Conservation (phyloP, 1,140 invertebrate genomes). For the Drosophila simulans region DNA sequence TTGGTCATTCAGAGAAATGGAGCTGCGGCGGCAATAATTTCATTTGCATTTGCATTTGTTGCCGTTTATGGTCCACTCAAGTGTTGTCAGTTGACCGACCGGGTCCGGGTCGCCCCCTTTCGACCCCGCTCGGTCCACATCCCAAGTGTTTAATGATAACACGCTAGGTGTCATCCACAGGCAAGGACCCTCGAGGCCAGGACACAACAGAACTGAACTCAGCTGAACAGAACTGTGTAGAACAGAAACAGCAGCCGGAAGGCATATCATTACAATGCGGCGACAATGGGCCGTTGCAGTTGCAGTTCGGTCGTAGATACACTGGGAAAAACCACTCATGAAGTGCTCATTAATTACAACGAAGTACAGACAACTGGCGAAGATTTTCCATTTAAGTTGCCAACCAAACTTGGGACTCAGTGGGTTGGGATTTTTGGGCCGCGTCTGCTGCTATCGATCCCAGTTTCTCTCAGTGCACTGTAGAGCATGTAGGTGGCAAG, state of each 20-base stretch:
- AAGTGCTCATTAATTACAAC: not conserved
- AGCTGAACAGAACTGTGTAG: slow-evolving; percentile 18
- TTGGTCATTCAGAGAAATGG: slow-evolving; percentile 34
- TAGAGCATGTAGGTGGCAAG: slow-evolving; percentile 15
- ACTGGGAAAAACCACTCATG: not conserved
- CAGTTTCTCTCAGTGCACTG: slow-evolving; percentile 13
- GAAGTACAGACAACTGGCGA: too few relatives aligned
- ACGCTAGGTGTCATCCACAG: slow-evolving; percentile 74
- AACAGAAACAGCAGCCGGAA: slow-evolving; percentile 1
- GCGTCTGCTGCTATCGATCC: not conserved
- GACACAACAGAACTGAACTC: not conserved
- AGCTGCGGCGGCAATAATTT: slow-evolving; percentile 68
- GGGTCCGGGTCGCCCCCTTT: not conserved
- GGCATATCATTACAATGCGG: slow-evolving; percentile 33
- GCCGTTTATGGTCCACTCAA: slow-evolving; percentile 79
- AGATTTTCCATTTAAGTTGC: too few relatives aligned
- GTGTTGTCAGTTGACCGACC: slow-evolving; percentile 63
- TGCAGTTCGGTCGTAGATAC: not conserved
- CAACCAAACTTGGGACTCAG: too few relatives aligned
- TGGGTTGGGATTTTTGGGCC: too few relatives aligned
- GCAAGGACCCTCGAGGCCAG: slow-evolving; percentile 30
- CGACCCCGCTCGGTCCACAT: not conserved
- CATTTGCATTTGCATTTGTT: slow-evolving; percentile 80
- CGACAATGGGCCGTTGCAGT: not conserved
- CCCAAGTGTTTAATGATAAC: slow-evolving; percentile 70